Evolutionary conservation across 2,888 invertebrate genomes (phyloP), one percentile per base, ranked within the genome.

Genomic region (Abrostola tripartita): DNA sequence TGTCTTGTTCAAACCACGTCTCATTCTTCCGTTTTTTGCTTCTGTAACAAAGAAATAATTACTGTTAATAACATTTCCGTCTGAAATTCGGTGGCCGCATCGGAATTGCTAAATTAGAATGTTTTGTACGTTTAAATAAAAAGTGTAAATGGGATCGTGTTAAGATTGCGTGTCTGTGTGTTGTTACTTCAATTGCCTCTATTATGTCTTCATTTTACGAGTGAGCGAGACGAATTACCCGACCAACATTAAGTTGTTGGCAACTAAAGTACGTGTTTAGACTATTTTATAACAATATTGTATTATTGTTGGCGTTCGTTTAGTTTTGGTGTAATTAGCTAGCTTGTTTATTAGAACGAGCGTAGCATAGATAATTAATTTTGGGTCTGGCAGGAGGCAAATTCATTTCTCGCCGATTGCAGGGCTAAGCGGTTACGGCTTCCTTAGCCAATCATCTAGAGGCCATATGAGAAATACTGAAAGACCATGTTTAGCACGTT

Each of bases 21-120:
- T 63, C 69, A 79, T 80, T 56, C 73, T 86, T 77, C 68, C 64
- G 65, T 70, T 83, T 84, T 83, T 82, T 83, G 75, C 71, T 85
- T 82, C 93, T 93, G 92, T 68, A 94, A 93, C 90, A 92, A 92
- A 87, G 82, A 86, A 52, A 85, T 81, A 73, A 79, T 84, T 78
- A 76, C 58, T 62, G 67, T 87, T 83, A 86, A 82, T 85, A 82
- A 81, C 66, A 66, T 74, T 81, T 78, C 75, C 67, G 58, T 14
- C 68, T 72, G 61, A 61, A 72, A 82, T 87, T 86, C 85, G 82
- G 88, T 84, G 85, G 85, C 85, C 59, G 74, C 82, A 78, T 75
- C 37, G 52, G 79, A 83, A 84, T 87, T 78, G 76, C 74, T 81
- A 77, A 83, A 83, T 86, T 82, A 82, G 74, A 76, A 69, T 78